Evolutionary conservation across 2,113 vertebrate genomes (phyloP).

Genomic region (Ardeotis arabs): DNA sequence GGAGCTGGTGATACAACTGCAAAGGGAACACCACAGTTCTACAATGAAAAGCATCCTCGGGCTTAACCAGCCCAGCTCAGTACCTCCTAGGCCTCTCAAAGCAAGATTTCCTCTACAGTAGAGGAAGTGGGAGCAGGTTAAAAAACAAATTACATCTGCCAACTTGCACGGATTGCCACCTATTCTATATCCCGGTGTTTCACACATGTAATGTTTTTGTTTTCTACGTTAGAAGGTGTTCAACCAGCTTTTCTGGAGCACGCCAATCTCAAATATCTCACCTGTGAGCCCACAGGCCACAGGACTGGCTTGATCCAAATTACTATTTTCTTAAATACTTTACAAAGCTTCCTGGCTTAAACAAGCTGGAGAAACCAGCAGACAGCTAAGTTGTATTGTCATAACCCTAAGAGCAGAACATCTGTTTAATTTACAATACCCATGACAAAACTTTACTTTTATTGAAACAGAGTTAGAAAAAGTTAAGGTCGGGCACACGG

Average conservation of each 20-base stretch:
- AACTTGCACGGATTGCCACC: not conserved
- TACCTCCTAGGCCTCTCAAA: not conserved
- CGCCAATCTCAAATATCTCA: not conserved
- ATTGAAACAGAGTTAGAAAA: not conserved
- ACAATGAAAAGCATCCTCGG: not conserved
- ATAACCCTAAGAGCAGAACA: not conserved
- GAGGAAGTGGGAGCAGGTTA: not conserved
- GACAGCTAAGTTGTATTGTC: not conserved
- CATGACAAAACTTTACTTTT: not conserved
- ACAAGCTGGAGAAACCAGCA: not conserved
- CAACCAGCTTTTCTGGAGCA: not conserved
- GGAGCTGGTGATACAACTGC: not conserved
- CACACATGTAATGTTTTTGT: accelerated
- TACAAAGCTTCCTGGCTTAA: not conserved
- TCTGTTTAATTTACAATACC: not conserved
- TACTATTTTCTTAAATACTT: not conserved
- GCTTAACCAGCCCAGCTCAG: not conserved
- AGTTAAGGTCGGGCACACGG: too few species aligned
- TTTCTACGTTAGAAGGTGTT: not conserved
- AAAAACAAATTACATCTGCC: not conserved
- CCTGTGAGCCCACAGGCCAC: not conserved
- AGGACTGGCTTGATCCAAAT: not conserved
- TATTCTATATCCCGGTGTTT: not conserved
- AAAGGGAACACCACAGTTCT: not conserved
- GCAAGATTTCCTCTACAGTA: not conserved